Evolutionary conservation across 2,113 vertebrate genomes (phyloP).

Genomic region (Stictonetta naevosa): DNA sequence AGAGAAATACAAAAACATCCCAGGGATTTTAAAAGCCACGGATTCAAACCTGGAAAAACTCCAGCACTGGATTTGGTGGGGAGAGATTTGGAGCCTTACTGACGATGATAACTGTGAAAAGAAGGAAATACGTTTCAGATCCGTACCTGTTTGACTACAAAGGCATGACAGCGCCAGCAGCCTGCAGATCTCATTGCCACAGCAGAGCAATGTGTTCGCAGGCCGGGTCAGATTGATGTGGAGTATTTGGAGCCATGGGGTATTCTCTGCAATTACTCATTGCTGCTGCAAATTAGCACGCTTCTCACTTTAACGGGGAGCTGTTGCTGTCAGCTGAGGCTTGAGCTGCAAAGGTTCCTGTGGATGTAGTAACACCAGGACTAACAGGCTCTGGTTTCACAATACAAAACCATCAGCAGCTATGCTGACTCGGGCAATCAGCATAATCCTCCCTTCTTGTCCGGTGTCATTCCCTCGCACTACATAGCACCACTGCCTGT

Average conservation of each 20-base stretch:
- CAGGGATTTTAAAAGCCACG: background rate
- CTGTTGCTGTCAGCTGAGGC: background rate
- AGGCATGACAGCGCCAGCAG: background rate
- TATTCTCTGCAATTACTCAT: background rate
- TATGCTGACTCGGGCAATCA: background rate
- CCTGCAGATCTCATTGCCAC: background rate
- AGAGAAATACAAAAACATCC: background rate
- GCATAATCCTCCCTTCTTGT: background rate
- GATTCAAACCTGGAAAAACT: background rate
- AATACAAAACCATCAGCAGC: background rate
- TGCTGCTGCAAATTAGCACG: conserved; percentile 26
- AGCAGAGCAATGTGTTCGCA: background rate
- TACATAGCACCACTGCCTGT: accelerated
- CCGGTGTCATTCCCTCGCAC: background rate
- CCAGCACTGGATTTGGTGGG: background rate
- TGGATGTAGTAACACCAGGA: background rate
- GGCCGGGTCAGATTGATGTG: background rate
- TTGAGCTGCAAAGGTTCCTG: background rate
- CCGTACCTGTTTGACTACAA: background rate
- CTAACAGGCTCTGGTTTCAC: background rate
- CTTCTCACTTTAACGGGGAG: background rate
- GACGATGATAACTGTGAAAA: background rate
- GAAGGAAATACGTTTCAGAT: background rate
- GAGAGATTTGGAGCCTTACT: background rate
- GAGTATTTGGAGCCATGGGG: background rate